Evolutionary conservation across 1,140 invertebrate species (phyloP), one percentile per base, ranked within the genome.

Genomic region (Adelges cooleyi): DNA sequence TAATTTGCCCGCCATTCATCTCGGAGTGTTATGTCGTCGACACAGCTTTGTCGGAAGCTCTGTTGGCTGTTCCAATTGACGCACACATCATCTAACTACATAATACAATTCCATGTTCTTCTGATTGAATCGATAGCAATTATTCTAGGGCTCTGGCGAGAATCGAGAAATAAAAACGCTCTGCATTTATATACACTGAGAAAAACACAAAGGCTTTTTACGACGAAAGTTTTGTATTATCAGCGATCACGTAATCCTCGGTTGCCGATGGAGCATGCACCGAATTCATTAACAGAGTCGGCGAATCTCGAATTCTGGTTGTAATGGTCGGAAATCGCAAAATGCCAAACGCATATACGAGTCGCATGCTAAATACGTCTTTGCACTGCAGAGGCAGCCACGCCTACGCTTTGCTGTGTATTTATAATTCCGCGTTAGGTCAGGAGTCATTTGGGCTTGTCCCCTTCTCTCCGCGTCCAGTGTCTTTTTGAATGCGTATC

Each of bases 301-400:
- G 52, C 51, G 17, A 53, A 36, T 33, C 27, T 38, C 18, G 6
- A 53, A 53, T 36, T 53, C 29, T 38, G 29, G 51, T 53, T 53
- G 38, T 36, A 36, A 36, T 20, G 18, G 20, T 38, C 25, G 18
- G 52, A 54, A 54, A 54, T 54, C 52, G 20, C 33, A 6, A 54
- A 54, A 54, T 20, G 33, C 20, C 29, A 38, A 54, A 53, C 36
- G 27, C 20, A 33, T 36, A 52, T 20, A 23, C 52, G 52, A 54
- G 33, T 22, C 33, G 52, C 33, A 54, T 38, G 52, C 52, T 54
- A 54, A 54, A n/a, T n/a, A n/a, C n/a, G n/a, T n/a, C n/a, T n/a
- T n/a, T n/a, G n/a, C n/a, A n/a, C n/a, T n/a, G n/a, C n/a, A n/a
- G n/a, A n/a, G n/a, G n/a, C n/a, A n/a, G n/a, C n/a, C n/a, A n/a